A percentile compares a stretch with the other conserved stretches of the same genome.
Conservation (phyloP, 2,797 vertebrate species). For the Schizothorax lantsangensis region DNA sequence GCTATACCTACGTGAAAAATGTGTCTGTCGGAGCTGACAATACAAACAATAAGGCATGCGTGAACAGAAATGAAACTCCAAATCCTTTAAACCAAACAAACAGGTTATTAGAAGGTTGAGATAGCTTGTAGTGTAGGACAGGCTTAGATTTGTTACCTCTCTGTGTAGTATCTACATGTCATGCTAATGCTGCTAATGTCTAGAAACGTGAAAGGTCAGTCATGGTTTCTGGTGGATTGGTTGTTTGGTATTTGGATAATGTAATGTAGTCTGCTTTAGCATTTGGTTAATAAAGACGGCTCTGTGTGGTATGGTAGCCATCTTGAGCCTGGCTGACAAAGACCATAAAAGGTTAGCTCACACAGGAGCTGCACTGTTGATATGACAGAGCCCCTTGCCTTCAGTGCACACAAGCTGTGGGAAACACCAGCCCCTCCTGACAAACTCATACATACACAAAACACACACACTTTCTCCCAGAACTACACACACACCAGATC, state of each 20-base stretch:
- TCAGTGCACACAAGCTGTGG: constrained; percentile 44
- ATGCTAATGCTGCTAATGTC: not conserved
- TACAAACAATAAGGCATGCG: constrained; percentile 38
- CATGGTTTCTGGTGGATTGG: constrained; percentile 51
- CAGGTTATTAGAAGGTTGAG: constrained; percentile 46
- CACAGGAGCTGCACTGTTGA: constrained; percentile 68
- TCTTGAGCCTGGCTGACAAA: constrained; percentile 72
- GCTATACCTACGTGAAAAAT: constrained; percentile 31
- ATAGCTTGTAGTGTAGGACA: constrained; percentile 21
- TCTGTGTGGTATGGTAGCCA: constrained; percentile 70
- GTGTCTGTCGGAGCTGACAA: constrained; percentile 41
- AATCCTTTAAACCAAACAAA: constrained; percentile 49
- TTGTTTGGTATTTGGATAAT: constrained; percentile 32
- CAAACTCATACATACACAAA: constrained; percentile 30
- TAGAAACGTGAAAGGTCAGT: constrained; percentile 6
- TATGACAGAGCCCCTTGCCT: constrained; percentile 59
- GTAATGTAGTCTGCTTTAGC: constrained; percentile 52
- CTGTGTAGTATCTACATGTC: constrained; percentile 23
- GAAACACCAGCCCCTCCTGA: constrained; percentile 60
- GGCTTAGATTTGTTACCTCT: constrained; percentile 18
- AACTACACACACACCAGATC: constrained; percentile 25
- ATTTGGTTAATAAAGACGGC: constrained; percentile 46
- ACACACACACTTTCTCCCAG: constrained; percentile 21
- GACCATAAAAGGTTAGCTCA: constrained; percentile 67
- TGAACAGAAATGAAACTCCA: constrained; percentile 31